Percentiles rank a stretch among this genome's conserved stretches.
These are phyloP conservation scores for Drosophila nigricruria DNA, from an alignment of 2,888 invertebrate genomes.

Conservation along the genomic window DNA sequence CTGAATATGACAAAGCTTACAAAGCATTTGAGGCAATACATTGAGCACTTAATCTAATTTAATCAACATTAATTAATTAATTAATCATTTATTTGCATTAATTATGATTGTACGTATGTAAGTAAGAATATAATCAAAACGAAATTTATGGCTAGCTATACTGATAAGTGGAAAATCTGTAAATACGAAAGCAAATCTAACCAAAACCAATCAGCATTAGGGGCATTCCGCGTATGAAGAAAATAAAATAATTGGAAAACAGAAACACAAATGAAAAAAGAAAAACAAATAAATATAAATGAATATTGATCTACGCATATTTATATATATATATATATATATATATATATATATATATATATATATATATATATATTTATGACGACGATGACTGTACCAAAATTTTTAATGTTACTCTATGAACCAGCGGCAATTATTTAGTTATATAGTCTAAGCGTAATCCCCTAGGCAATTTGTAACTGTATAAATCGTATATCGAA, in stretches of 20 bases:
- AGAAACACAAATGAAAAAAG: not conserved
- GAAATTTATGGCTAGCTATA: constrained; percentile 25
- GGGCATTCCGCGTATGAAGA: constrained; percentile 31
- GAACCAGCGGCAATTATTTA: constrained; percentile 65
- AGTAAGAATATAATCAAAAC: constrained; percentile 60
- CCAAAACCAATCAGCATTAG: constrained; percentile 67
- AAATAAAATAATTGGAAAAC: constrained; percentile 20
- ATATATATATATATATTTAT: constrained; percentile 3
- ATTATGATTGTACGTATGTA: constrained; percentile 41
- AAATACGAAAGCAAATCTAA: constrained; percentile 59
- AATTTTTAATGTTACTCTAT: constrained; percentile 65
- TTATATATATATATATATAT: constrained; percentile 9
- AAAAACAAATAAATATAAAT: constrained; percentile 15
- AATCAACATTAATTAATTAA: constrained; percentile 23
- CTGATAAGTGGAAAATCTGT: constrained; percentile 43
- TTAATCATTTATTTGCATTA: constrained; percentile 29
- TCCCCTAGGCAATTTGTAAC: constrained; percentile 64
- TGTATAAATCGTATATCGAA: constrained; percentile 57
- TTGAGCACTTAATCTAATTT: constrained; percentile 29
- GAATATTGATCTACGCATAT: constrained; percentile 23
- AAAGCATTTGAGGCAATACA: constrained; percentile 81
- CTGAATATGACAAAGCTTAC: constrained; percentile 75
- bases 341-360: constrained; percentile 11
- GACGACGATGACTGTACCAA: constrained; percentile 78
- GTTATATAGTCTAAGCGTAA: constrained; percentile 69